Evolutionary conservation across 2,888 invertebrate species (phyloP).

Genomic region (Scaeva pyrastri): DNA sequence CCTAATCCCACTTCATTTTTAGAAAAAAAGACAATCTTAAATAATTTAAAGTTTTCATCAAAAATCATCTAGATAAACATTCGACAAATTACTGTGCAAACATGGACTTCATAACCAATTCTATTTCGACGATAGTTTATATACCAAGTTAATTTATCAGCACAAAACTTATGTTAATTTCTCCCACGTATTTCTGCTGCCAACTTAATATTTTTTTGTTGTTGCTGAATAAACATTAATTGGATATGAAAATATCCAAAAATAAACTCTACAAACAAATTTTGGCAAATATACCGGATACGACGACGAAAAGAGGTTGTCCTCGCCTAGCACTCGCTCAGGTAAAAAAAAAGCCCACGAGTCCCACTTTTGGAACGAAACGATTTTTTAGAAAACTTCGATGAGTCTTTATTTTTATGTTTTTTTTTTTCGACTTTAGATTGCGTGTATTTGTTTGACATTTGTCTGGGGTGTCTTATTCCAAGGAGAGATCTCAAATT

Average conservation of each 20-base stretch:
- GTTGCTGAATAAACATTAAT: constrained; percentile 53
- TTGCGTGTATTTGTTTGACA: not conserved
- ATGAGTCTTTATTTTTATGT: not conserved
- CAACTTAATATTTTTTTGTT: constrained; percentile 30
- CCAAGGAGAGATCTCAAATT: constrained; percentile 19
- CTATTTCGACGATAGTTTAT: not conserved
- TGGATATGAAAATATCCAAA: constrained; percentile 57
- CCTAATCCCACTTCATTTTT: not conserved
- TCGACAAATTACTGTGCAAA: constrained; percentile 34
- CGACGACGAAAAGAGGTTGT: constrained; percentile 3
- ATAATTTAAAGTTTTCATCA: constrained; percentile 20
- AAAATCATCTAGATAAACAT: constrained; percentile 26
- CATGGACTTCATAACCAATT: constrained; percentile 4
- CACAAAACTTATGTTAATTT: constrained; percentile 48
- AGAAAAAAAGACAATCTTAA: not conserved
- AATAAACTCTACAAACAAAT: constrained; percentile 39
- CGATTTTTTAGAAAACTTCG: not conserved
- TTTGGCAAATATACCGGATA: constrained; percentile 16
- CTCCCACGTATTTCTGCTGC: constrained; percentile 25
- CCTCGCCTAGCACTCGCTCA: constrained; percentile 23
- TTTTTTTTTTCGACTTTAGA: not conserved
- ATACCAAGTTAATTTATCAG: constrained; percentile 15
- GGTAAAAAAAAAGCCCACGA: constrained; percentile 44
- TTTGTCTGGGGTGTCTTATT: constrained; percentile 18
- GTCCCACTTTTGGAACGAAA: constrained; percentile 36